Evolutionary conservation across 2,797 vertebrate species (phyloP), one percentile per base, ranked within the genome.

Genomic region (Xenopus petersii): DNA sequence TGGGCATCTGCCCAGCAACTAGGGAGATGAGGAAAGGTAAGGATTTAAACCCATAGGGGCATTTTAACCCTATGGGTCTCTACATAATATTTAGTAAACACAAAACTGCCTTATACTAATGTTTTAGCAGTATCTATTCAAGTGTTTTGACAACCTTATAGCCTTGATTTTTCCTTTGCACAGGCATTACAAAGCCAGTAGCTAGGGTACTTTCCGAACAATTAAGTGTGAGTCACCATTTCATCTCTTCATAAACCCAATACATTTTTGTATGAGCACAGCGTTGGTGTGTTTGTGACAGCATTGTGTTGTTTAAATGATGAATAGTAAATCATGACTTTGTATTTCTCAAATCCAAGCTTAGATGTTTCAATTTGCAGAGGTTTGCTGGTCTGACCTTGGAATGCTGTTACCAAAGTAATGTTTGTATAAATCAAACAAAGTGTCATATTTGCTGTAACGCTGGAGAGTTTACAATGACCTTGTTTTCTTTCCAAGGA

Each of bases 361-460:
- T 61, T n/a, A 61, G 49, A 61, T 42, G 56, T 74, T 36, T 60
- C 12, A 30, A 11, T 12, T 10, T 12, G 12, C n/a, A 10, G 17
- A 9, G 5, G 3, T 16, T 59, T 46, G 49, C 16, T 13, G 55
- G 10, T 6, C 4, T 63, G 24, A 75, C 73, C 73, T 69, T 68
- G 73, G 56, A 59, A 51, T 11, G 17, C 16, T 12, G 24, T 71
- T n/a, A 33, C 42, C 48, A 13, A 36, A 5, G 63, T 9, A 71
- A 79, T 64, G 10, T 12, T 15, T 11, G 5, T 17, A 36, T 73
- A 72, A 71, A 73, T 79, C 74, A 75, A 63, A 17, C 1, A 7
- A 36, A 49, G 56, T 63, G 24, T 55, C 49, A 61, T 63, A 15
- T 12, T 12, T 62, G 65, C 6, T 59, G 36, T 16, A 70, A 79